These are phyloP conservation scores for Aphelocoma californica DNA, from an alignment of 2,797 vertebrate genomes.

Conservation along the genomic window DNA sequence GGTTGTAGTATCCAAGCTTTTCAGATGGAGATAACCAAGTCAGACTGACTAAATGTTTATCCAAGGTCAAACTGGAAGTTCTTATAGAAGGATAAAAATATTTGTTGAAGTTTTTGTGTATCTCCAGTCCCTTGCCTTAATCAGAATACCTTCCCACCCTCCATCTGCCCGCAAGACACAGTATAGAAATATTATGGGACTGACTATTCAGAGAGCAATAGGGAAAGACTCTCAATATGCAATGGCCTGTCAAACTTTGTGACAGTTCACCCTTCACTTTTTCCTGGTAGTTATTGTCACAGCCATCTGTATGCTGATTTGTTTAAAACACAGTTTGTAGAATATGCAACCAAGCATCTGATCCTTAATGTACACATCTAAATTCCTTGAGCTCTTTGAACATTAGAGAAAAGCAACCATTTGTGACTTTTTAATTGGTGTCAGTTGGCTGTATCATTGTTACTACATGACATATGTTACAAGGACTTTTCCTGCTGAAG, in stretches of 20 bases:
- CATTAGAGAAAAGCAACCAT: slow-evolving; percentile 57
- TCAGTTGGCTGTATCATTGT: slow-evolving; percentile 60
- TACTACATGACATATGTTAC: slow-evolving; percentile 58
- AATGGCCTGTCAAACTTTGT: slow-evolving; percentile 28
- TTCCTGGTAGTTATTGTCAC: slow-evolving; percentile 37
- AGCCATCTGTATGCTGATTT: slow-evolving; percentile 52
- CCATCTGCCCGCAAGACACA: neutral
- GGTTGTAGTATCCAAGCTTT: neutral
- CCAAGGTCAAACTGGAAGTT: neutral
- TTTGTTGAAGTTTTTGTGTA: neutral
- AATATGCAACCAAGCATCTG: slow-evolving; percentile 47
- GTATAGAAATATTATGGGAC: neutral
- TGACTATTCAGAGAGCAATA: neutral
- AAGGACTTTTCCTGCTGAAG: slow-evolving; percentile 16
- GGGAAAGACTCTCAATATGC: neutral
- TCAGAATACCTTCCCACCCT: neutral
- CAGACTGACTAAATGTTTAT: neutral
- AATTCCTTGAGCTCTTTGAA: slow-evolving; percentile 49
- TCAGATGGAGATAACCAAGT: neutral
- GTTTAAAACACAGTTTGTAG: slow-evolving; percentile 53
- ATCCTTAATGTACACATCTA: slow-evolving; percentile 60
- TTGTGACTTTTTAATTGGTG: slow-evolving; percentile 72
- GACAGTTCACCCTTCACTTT: slow-evolving; percentile 25
- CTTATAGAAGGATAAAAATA: neutral
- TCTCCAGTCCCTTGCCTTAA: neutral